phyloP scores from a whole-genome alignment of 2,113 vertebrate genomes.

The Agapornis roseicollis region DNA sequence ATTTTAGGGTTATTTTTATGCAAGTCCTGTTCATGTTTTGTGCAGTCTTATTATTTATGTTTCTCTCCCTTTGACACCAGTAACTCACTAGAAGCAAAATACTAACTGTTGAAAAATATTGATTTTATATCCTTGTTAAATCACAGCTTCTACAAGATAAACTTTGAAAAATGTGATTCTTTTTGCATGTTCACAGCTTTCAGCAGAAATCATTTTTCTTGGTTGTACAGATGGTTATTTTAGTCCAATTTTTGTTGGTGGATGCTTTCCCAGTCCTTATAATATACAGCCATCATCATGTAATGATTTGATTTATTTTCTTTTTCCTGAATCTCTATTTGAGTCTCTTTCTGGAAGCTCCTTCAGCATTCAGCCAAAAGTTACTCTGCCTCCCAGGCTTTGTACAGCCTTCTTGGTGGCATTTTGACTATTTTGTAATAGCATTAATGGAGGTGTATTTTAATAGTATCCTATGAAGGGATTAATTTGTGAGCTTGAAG shows the following conservation, averaged over 20 bases:
- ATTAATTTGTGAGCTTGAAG: background rate
- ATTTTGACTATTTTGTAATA: background rate
- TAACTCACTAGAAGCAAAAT: background rate
- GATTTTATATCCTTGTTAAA: background rate
- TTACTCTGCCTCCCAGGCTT: background rate
- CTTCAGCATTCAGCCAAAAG: background rate
- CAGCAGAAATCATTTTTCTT: constrained; percentile 18
- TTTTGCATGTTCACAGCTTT: background rate
- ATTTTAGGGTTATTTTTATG: background rate
- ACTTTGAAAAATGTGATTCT: background rate
- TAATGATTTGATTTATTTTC: constrained; percentile 26
- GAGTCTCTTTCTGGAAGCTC: background rate
- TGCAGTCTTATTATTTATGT: background rate
- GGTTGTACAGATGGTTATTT: constrained; percentile 12
- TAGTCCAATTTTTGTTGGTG: background rate
- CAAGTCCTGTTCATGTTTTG: background rate
- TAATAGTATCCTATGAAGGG: background rate
- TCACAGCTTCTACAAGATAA: background rate
- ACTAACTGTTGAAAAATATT: background rate
- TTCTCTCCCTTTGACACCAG: background rate
- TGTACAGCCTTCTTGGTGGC: background rate
- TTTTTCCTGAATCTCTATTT: background rate
- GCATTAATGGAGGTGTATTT: background rate
- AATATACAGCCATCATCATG: background rate
- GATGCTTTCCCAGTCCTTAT: background rate